Base-by-base conservation (phyloP, 2,888 invertebrate genomes). In the Stenchaetothrips biformis region DNA sequence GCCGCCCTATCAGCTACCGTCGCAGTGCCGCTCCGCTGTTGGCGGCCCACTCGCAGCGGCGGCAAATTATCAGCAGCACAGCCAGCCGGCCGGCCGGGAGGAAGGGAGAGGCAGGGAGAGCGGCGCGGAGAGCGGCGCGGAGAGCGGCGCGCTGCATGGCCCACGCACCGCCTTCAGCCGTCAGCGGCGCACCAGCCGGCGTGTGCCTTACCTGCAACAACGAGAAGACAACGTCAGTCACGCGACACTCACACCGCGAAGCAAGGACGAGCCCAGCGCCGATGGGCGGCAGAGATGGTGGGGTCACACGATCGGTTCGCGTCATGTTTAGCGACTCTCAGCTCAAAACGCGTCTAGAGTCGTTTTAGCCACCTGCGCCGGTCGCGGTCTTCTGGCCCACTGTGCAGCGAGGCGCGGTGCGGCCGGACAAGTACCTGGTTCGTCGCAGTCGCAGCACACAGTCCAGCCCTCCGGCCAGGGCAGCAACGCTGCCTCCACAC, bases 1-100 rank as follows among this genome's bases (percentile, higher is more conserved):
- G 37, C 59, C 67, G 67, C 37, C 37, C 67, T 74, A 74, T 74
- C 67, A 74, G 67, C 67, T 74, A 74, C 67, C 67, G 67, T 74
- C 25, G 67, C 67, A 74, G 67, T 74, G 37, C 37, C 37, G 37
- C 37, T 37, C 37, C 37, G 37, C 37, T 37, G 67, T 74, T 74
- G 25, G 21, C 67, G 25, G 11, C 67, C 67, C 67, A 74, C 67
- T 2, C 37, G 37, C 37, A 37, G 37, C 0, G 16, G 59, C 59
- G 59, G 59, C 59, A 59, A 59, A 59, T 59, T 59, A 59, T 59
- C 59, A 59, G 59, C 59, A 59, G 53, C 53, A 8, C n/a, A n/a
- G 1, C 37, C 37, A 37, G 37, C 37, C 37, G 37, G 37, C 37
- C 37, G 37, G 37, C 37, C 37, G 37, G 37, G 59, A 59, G 16